Evolutionary conservation across 23 tunicate genomes (phyloP).

Genomic region (Ciona savignyi): DNA sequence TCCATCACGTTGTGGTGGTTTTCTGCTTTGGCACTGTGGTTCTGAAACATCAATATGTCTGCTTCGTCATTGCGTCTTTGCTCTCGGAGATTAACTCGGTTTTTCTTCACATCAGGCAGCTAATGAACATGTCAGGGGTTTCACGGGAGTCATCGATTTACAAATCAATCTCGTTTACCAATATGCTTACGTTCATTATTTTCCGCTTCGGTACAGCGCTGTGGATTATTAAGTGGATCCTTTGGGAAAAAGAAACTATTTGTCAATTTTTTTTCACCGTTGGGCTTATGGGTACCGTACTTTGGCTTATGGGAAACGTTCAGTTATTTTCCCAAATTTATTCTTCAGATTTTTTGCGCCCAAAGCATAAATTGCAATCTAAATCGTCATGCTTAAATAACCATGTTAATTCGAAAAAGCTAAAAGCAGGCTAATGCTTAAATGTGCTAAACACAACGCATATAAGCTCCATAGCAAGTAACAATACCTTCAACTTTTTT

Average conservation of each 20-base stretch:
- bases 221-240: constrained; percentile 61
- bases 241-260: constrained; percentile 14
- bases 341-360: no score
- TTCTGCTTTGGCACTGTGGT: constrained; percentile 69
- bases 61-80: constrained; percentile 58
- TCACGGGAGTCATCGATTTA: background rate
- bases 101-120: constrained; percentile 77
- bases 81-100: constrained; percentile 69
- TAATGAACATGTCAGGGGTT: constrained; percentile 31
- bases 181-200: constrained; percentile 37
- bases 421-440: no score
- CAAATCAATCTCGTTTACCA: constrained; percentile 26
- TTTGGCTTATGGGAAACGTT: no score
- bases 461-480: no score
- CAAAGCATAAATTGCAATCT: no score
- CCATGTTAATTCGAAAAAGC: no score
- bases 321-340: no score
- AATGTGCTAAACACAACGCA: no score
- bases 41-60: constrained; percentile 16
- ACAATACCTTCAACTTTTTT: no score
- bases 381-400: no score
- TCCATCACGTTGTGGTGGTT: constrained; percentile 66
- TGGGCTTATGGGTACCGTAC: constrained; percentile 63
- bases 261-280: constrained; percentile 19
- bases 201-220: constrained; percentile 52